phyloP scores from a whole-genome alignment of 1,140 invertebrate genomes.

The Drosophila arizonae region DNA sequence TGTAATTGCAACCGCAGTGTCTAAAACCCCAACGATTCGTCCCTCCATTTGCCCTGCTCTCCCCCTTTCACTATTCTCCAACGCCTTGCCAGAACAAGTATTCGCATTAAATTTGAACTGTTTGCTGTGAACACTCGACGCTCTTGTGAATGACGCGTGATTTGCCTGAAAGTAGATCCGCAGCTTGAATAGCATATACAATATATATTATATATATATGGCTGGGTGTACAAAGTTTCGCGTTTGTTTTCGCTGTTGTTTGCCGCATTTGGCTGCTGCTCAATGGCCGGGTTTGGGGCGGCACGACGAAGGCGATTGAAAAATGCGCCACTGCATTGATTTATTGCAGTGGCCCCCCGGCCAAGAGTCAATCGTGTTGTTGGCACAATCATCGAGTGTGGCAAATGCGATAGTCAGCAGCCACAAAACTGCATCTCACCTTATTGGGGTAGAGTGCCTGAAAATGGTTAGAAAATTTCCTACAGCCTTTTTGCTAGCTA shows the following conservation, averaged over 20 bases:
- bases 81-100: neutral
- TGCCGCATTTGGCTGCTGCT: conserved; percentile 45
- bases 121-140: conserved; percentile 28
- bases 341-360: conserved; percentile 58
- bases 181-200: neutral
- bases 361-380: conserved; percentile 67
- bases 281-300: conserved; percentile 34
- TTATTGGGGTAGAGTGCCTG: conserved; percentile 43
- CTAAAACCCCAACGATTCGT: neutral
- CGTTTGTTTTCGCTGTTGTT: conserved; percentile 41
- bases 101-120: conserved; percentile 24
- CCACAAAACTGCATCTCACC: conserved; percentile 44
- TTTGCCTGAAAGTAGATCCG: conserved; percentile 23
- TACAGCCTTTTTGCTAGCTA: conserved; percentile 51
- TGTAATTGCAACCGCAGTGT: conserved; percentile 12
- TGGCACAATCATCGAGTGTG: conserved; percentile 24
- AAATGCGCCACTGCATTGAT: conserved; percentile 53
- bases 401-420: conserved; percentile 30
- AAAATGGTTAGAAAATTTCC: conserved; percentile 66
- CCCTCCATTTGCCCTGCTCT: no score
- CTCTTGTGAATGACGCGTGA: conserved; percentile 40
- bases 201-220: neutral
- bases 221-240: conserved; percentile 31
- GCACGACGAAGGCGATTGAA: conserved; percentile 17
- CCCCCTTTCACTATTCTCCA: neutral